A percentile compares a stretch with the other conserved stretches of the same genome.
Evolutionary conservation across 1,140 invertebrate genomes (phyloP).

Genomic region (Cylas formicarius): DNA sequence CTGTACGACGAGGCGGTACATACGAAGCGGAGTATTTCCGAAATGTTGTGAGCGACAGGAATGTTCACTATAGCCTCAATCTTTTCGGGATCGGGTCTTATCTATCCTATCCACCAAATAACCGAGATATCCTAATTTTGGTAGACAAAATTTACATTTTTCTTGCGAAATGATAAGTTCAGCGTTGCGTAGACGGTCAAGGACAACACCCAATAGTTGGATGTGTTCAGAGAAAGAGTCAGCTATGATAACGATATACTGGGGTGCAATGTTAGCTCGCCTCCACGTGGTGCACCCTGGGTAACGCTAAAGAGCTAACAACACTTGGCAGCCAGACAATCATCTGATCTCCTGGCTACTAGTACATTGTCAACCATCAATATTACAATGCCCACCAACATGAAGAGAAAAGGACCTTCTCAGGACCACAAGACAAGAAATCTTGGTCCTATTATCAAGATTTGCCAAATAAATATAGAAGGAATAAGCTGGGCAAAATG

Average conservation of each 20-base stretch:
- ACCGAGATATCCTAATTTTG: conserved; percentile 33
- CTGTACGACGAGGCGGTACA: conserved; percentile 42
- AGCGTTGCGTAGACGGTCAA: conserved; percentile 25
- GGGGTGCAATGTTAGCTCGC: conserved; percentile 21
- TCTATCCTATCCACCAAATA: conserved; percentile 36
- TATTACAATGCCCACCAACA: too few relatives aligned
- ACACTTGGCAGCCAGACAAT: too few relatives aligned
- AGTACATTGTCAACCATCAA: too few relatives aligned
- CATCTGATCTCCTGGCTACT: too few relatives aligned
- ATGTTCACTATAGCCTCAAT: conserved; percentile 33
- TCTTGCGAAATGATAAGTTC: conserved; percentile 31
- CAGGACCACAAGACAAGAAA: too few relatives aligned
- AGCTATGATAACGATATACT: conserved; percentile 22
- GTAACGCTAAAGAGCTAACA: too few relatives aligned
- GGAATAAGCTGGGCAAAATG: too few relatives aligned
- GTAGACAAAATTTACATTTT: conserved; percentile 36
- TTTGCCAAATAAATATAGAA: too few relatives aligned
- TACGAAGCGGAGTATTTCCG: conserved; percentile 41
- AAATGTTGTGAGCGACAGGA: conserved; percentile 32
- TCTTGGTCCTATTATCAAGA: too few relatives aligned
- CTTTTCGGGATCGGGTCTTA: conserved; percentile 40
- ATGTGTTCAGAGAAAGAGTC: too few relatives aligned
- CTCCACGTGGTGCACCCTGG: too few relatives aligned
- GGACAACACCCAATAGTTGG: conserved; percentile 24
- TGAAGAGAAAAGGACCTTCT: too few relatives aligned